Percentiles rank a stretch among this genome's conserved stretches.
Conservation (phyloP, 2,113 vertebrate species). For the Cettia cetti region DNA sequence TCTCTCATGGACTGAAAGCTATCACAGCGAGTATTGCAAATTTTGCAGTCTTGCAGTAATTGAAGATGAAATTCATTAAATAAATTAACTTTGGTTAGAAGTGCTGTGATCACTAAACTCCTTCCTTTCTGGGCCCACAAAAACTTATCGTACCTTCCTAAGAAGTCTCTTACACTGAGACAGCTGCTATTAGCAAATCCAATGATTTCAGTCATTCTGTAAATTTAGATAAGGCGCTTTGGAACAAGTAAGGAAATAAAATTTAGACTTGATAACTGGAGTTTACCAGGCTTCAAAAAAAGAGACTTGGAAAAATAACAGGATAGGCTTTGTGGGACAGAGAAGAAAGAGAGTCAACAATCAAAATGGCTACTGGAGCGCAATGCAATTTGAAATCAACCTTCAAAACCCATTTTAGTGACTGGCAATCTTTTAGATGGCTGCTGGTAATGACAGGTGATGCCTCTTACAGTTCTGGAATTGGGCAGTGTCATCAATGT, state of each 20-base stretch:
- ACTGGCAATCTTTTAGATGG: not conserved
- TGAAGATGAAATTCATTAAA: not conserved
- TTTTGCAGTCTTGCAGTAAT: not conserved
- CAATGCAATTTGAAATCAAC: not conserved
- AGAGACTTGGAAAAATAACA: not conserved
- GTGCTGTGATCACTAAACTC: not conserved
- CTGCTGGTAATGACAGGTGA: not conserved
- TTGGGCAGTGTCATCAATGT: conserved; percentile 52
- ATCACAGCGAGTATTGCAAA: not conserved
- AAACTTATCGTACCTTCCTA: not conserved
- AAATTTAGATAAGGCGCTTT: not conserved
- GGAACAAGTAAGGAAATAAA: not conserved
- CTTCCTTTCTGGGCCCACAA: not conserved
- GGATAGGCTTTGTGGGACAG: not conserved
- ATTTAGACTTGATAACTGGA: not conserved
- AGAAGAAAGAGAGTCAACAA: not conserved
- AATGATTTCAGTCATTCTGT: not conserved
- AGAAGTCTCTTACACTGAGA: not conserved
- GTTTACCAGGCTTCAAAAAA: not conserved
- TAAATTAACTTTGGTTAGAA: not conserved
- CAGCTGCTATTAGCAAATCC: not conserved
- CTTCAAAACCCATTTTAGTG: not conserved
- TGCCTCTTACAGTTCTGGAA: not conserved
- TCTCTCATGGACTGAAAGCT: not conserved
- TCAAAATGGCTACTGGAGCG: not conserved